Base-by-base conservation (phyloP, 1,140 invertebrate species). In the Planococcus citri region DNA sequence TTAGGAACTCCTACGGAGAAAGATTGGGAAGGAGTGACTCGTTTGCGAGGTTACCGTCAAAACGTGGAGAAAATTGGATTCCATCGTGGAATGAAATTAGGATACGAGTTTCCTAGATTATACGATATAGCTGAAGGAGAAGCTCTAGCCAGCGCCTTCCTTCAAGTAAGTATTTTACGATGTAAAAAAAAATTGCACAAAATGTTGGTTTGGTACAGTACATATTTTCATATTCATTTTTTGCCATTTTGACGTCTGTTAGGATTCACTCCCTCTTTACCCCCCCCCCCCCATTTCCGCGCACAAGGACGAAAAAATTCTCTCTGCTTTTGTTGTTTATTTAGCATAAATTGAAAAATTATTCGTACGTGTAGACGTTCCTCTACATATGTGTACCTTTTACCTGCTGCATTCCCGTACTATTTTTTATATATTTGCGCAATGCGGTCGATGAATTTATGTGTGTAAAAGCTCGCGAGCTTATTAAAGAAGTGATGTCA, bases 1-100 rank as follows among this genome's bases (percentile, higher is more conserved):
- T 83, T 95, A 73, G 95, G 94, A 70, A 95, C 93, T 61, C 94
- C 95, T 24, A 90, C 88, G 4, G 91, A 95, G 78, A 87, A 92
- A 74, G 89, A 88, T 73, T 97, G 94, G 94, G 82, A 85, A 71
- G 93, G 93, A 68, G 91, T 95, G 27, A 87, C 88, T 33, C 86
- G 87, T 75, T 83, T 94, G 74, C 90, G 90, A 20, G 90, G 92
- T 73, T 94, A 94, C 77, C 88, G 89, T 78, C 83, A 87, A 76
- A 90, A 91, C 79, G 88, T 87, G 81, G 69, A 71, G 24, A 64
- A 71, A 60, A 82, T 91, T 78, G 83, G 84, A 72, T 84, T 86
- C 75, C 92, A 93, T 79, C 84, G 86, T 73, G 81, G 84, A 64
- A 86, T 90, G 75, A 86, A 88, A 77, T 83, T 97, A 74, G 89